Conservation (phyloP, 2,797 vertebrate species). For the Prionace glauca region DNA sequence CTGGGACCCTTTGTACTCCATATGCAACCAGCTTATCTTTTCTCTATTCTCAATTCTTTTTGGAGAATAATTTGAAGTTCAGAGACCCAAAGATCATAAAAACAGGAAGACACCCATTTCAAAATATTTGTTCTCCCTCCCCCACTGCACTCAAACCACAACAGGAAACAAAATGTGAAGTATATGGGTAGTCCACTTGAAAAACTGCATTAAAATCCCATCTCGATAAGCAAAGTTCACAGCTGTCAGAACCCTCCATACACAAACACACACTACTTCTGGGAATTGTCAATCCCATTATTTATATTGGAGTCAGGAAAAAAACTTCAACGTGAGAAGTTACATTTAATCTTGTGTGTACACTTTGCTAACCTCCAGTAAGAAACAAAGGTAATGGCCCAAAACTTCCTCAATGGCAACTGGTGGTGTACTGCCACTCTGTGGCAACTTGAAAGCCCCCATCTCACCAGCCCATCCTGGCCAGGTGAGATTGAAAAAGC, state of each 20-base stretch:
- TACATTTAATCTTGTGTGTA: background rate
- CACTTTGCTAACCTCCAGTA: background rate
- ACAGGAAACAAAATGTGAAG: slow-evolving; percentile 4
- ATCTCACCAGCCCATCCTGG: too few relatives aligned
- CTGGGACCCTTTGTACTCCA: background rate
- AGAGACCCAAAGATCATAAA: background rate
- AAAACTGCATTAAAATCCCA: background rate
- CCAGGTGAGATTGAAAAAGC: too few relatives aligned
- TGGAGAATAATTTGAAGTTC: background rate
- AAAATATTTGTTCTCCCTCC: background rate
- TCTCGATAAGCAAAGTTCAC: background rate
- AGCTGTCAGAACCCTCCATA: background rate
- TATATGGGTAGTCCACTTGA: too few relatives aligned
- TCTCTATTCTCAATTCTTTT: slow-evolving; percentile 7
- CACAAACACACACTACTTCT: background rate
- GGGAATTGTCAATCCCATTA: background rate
- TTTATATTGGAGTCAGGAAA: background rate
- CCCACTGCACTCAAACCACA: background rate
- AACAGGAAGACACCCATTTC: slow-evolving; percentile 28
- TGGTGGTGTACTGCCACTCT: too few relatives aligned
- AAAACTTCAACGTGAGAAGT: background rate
- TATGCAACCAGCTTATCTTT: slow-evolving; percentile 4
- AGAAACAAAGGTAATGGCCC: too few relatives aligned
- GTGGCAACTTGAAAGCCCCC: too few relatives aligned
- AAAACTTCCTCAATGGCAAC: too few relatives aligned